Evolutionary conservation across 2,888 invertebrate species (phyloP).

Genomic region (Harpagoxenus sublaevis): DNA sequence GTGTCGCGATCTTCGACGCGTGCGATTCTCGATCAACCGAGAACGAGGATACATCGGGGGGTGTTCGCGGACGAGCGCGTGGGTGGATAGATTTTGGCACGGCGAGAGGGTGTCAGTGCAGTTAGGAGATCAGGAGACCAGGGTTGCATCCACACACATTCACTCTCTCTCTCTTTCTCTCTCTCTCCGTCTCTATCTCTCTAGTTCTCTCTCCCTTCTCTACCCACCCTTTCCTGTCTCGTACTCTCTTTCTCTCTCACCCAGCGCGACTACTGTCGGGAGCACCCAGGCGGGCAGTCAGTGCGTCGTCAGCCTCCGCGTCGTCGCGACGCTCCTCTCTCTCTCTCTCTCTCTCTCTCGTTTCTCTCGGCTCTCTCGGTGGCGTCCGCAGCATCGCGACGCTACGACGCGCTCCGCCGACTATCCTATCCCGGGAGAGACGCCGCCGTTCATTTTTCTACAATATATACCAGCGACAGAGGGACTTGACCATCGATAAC

Average conservation of each 20-base stretch:
- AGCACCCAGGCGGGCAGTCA: conserved; percentile 79
- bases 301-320: conserved; percentile 85
- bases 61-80: conserved; percentile 57
- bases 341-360: conserved; percentile 50
- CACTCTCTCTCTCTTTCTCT: conserved; percentile 29
- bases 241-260: conserved; percentile 34
- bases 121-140: conserved; percentile 66
- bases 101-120: conserved; percentile 68
- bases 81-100: conserved; percentile 71
- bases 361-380: conserved; percentile 40
- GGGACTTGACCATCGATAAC: conserved; percentile 9
- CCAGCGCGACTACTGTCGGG: conserved; percentile 67
- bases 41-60: conserved; percentile 43
- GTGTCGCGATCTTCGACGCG: conserved; percentile 50
- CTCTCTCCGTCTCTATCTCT: conserved; percentile 7
- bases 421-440: conserved; percentile 31
- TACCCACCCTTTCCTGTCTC: conserved; percentile 60
- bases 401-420: conserved; percentile 39
- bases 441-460: conserved; percentile 41
- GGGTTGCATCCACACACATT: conserved; percentile 64
- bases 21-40: conserved; percentile 56
- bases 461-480: conserved; percentile 4
- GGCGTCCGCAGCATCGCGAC: conserved; percentile 41
- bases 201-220: conserved; percentile 1
- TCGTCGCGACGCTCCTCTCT: conserved; percentile 80